Evolutionary conservation across 92 coral and sea anemone species (phyloP).

Genomic region (Epizoanthus stellaris): DNA sequence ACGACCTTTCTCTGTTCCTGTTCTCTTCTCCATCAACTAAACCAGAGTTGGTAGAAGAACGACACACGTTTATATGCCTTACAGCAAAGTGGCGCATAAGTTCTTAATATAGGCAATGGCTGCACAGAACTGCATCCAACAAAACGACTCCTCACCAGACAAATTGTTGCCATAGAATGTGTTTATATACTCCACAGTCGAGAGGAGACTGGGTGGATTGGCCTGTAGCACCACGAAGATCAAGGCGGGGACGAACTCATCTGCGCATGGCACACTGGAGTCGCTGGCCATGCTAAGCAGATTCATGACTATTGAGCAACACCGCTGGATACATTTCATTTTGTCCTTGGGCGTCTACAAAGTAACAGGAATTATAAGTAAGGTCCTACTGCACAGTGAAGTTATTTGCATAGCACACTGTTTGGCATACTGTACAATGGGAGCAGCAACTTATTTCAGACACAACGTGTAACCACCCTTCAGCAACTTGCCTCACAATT

Average conservation of each 20-base stretch:
- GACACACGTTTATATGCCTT: neutral
- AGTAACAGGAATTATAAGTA: neutral
- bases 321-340: slow-evolving; percentile 96
- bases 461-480: too few species aligned
- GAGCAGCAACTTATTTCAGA: neutral
- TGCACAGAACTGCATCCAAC: slow-evolving; percentile 99
- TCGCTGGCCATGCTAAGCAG: slow-evolving; percentile 91
- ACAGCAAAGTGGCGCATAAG: slow-evolving; percentile 39
- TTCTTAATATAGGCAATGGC: slow-evolving; percentile 95
- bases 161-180: slow-evolving; percentile 84
- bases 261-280: slow-evolving; percentile 94
- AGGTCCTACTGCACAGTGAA: too few species aligned
- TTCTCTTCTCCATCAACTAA: too few species aligned
- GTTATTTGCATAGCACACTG: neutral
- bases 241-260: slow-evolving; percentile 93
- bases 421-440: neutral
- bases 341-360: slow-evolving; percentile 97
- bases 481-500: too few species aligned
- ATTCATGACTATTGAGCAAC: slow-evolving; percentile 96
- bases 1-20: too few species aligned
- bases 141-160: slow-evolving; percentile 93
- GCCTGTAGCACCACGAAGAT: slow-evolving; percentile 95
- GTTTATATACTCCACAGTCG: slow-evolving; percentile 91
- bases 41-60: too few species aligned
- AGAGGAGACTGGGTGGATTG: slow-evolving; percentile 94